Percentiles rank a stretch among this genome's conserved stretches.
Evolutionary conservation across 2,113 vertebrate species (phyloP).

Genomic region (Muntiacus muntjak): DNA sequence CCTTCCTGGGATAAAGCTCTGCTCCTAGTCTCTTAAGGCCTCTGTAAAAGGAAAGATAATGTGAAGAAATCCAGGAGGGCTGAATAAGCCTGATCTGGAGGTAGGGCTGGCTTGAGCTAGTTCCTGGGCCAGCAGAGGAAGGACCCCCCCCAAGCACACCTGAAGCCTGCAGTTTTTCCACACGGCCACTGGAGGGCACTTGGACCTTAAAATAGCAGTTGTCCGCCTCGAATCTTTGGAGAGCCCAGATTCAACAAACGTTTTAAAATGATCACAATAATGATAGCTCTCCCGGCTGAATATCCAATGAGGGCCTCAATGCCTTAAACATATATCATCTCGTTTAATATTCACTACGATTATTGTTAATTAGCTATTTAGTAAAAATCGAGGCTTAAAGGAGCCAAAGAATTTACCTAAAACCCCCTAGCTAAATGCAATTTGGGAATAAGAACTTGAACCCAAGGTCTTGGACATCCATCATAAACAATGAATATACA

Average conservation of each 20-base stretch:
- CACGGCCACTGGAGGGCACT: slow-evolving; percentile 62
- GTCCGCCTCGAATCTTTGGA: not conserved
- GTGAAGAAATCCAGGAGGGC: slow-evolving; percentile 14
- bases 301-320: not conserved
- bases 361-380: slow-evolving; percentile 12
- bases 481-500: not conserved
- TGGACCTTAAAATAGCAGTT: slow-evolving; percentile 36
- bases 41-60: slow-evolving; percentile 27
- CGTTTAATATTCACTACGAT: slow-evolving; percentile 4
- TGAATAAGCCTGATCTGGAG: not conserved
- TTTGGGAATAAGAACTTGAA: not conserved
- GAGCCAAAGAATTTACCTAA: not conserved
- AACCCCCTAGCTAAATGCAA: not conserved
- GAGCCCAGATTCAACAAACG: not conserved
- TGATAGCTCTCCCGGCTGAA: not conserved
- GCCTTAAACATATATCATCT: not conserved
- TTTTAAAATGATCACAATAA: slow-evolving; percentile 45
- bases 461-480: not conserved
- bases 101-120: not conserved
- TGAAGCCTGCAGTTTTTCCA: not conserved
- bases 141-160: too few relatives aligned
- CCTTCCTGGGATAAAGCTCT: not conserved
- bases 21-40: not conserved
- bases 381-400: not conserved
- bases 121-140: not conserved